These are phyloP conservation scores for Eurystomus glaucurus DNA, from an alignment of 2,797 vertebrate genomes.

Conservation along the genomic window DNA sequence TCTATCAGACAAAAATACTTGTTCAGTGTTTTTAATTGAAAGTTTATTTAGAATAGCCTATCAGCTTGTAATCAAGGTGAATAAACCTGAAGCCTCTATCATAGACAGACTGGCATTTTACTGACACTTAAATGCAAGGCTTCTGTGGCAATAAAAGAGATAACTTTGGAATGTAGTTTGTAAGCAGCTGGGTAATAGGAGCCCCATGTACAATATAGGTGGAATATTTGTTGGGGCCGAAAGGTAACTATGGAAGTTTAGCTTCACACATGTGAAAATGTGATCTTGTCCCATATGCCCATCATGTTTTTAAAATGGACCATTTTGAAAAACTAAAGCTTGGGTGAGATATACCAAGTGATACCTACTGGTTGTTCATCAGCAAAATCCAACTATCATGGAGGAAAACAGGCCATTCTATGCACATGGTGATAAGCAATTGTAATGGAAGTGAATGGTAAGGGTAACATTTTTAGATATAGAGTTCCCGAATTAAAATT, in stretches of 20 bases:
- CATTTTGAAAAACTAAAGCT: neutral
- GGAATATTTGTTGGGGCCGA: neutral
- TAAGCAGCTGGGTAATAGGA: neutral
- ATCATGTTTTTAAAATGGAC: neutral
- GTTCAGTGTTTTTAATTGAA: neutral
- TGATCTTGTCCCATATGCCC: neutral
- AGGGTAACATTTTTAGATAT: neutral
- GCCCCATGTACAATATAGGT: neutral
- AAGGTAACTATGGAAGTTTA: neutral
- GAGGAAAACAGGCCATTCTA: neutral
- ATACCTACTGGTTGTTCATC: neutral
- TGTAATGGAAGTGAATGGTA: neutral
- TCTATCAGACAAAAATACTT: neutral
- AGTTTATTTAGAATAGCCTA: neutral
- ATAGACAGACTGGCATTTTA: neutral
- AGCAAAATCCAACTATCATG: neutral
- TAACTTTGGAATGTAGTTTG: neutral
- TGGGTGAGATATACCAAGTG: neutral
- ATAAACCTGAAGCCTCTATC: neutral
- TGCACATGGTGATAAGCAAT: neutral
- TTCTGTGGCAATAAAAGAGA: neutral
- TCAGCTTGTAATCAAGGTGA: neutral
- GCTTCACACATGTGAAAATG: accelerated
- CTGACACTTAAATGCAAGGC: neutral
- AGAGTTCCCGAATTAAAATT: neutral